Base-by-base conservation (phyloP, 2,113 vertebrate species). In the Lanius ludovicianus region DNA sequence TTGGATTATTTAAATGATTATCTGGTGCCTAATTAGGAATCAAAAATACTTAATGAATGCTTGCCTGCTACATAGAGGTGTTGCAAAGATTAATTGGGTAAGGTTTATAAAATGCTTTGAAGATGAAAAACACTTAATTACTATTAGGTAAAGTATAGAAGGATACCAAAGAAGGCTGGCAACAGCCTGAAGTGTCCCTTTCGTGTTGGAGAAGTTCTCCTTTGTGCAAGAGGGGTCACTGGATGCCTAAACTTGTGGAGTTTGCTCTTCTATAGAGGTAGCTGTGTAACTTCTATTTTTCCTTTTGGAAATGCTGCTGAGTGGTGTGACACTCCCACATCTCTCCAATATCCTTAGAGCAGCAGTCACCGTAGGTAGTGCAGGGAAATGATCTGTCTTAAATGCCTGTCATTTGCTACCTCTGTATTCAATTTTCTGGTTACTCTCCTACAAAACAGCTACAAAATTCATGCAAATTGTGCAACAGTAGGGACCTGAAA, bases 1-100 rank as follows among this genome's bases (percentile, higher is more conserved):
- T 90, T 64, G 71, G 96, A 88, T 96, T 97, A 78, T 93, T 97
- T 95, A 92, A 96, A 93, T 63, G 18, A 95, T 97, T 96, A 96
- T 64, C 76, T 52, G 49, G 20, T 90, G 37, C 57, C 89, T 94
- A 97, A 93, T 96, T 76, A 83, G 90, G 28, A 93, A 89, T 87
- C n/a, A 85, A 78, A 93, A 83, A 50, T 47, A 53, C 21, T 63
- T 92, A 84, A 84, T 60, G 49, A 93, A 83, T 83, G 64, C 31
- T 73, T 86, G 86, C 53, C 84, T 93, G 78, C 37, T 68, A 81
- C 68, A 33, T 1, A 46, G 62, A 87, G 57, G 46, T 86, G 81
- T 62, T 69, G 56, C 1, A 11, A 79, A 89, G 67, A 95, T 94
- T 96, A 93, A 89, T 94, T 92, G 85, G 64, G 62, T 76, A 84